Base-by-base conservation (phyloP, 2,113 vertebrate species). In the Pelmatolapia mariae region DNA sequence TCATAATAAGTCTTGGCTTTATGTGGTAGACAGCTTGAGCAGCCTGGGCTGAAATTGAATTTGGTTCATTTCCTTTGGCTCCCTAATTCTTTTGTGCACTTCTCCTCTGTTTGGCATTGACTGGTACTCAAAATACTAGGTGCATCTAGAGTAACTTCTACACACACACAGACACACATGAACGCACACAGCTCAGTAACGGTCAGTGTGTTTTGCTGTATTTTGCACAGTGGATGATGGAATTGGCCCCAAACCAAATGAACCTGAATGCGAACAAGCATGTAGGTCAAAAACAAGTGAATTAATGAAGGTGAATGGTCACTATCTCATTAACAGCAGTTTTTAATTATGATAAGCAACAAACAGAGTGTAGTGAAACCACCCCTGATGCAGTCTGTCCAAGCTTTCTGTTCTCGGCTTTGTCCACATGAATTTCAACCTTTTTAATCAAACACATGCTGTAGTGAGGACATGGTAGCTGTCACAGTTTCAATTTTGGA, bases 51-150 rank as follows among this genome's bases (percentile, higher is more conserved):
- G 89, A 92, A 96, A 96, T 95, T 95, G 90, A 95, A 95, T 96
- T 96, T 94, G 92, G 92, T 95, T 94, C 85, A 94, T 96, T 96
- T 95, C 94, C 89, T 92, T 91, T 87, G 84, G 92, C 92, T 90
- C 90, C 89, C 89, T 94, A 92, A 93, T 94, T 93, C 92, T 91
- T 96, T 96, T 96, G 94, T 95, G 92, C 86, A 83, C 89, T 88
- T 88, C 87, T 92, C 85, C 82, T 89, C 86, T 83, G 82, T 84
- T 87, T 87, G 89, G 87, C 87, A 93, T 95, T 90, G 93, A 95
- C 95, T 91, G 89, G 86, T 89, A 82, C 47, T 81, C 81, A 86
- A 82, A 84, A 90, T 91, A 92, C 90, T 71, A 57, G 68, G 56
- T 89, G 83, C 80, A 86, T 79, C 86, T 80, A 45, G 80, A 57